Conservation (phyloP, 2,797 vertebrate genomes). For the Tarsius wallacei region DNA sequence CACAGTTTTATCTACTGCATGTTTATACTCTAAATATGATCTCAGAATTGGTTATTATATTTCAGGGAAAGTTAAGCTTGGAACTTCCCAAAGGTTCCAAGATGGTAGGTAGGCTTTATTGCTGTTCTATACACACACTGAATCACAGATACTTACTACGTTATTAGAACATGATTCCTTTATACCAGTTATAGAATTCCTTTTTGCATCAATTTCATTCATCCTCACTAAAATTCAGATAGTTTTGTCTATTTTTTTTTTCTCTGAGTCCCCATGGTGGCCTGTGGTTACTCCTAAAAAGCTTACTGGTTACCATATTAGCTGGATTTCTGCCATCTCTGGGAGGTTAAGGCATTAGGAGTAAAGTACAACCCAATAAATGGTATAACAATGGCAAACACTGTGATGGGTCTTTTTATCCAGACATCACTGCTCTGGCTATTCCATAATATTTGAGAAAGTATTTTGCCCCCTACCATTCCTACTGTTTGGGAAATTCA, state of each 20-base stretch:
- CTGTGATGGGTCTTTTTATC: not conserved
- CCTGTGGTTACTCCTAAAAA: not conserved
- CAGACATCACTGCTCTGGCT: not conserved
- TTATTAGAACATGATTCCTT: no score
- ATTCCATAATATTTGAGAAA: not conserved
- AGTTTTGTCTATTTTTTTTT: not conserved
- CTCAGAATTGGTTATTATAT: not conserved
- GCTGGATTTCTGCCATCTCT: not conserved
- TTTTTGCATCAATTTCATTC: not conserved
- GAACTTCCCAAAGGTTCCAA: not conserved
- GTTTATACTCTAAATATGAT: not conserved
- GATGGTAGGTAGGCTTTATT: not conserved
- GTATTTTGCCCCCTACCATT: not conserved
- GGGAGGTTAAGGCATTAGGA: not conserved
- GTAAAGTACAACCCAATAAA: not conserved
- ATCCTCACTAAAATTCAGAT: not conserved
- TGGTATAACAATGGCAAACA: not conserved
- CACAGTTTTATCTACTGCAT: not conserved
- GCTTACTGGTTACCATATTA: not conserved
- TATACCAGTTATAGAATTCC: not conserved
- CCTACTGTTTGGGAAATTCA: not conserved
- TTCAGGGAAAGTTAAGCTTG: not conserved
- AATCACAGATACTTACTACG: not conserved
- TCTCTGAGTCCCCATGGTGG: not conserved
- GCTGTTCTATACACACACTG: not conserved